Evolutionary conservation across 2,888 invertebrate species (phyloP).

Genomic region (Leucophenga montana): DNA sequence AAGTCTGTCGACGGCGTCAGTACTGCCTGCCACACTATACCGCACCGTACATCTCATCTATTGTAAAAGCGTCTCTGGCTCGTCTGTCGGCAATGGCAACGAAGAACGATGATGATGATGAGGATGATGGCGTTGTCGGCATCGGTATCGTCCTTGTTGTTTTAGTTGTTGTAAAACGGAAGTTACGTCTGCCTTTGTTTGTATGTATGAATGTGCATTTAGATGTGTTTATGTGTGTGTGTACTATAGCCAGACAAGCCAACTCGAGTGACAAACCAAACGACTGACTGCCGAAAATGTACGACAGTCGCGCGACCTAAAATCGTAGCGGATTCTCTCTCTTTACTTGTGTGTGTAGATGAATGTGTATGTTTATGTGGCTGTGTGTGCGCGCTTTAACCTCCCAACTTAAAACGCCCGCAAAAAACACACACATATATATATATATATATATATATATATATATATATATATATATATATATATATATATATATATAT

Average conservation of each 20-base stretch:
- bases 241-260: constrained; percentile 44
- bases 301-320: constrained; percentile 65
- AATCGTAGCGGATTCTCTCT: constrained; percentile 40
- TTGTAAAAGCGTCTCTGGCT: too few relatives aligned
- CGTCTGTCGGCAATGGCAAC: constrained; percentile 10
- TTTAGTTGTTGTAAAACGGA: not conserved
- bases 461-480: constrained; percentile 6
- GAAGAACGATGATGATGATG: constrained; percentile 39
- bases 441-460: not conserved
- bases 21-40: not conserved
- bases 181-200: constrained; percentile 10
- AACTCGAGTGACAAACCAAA: constrained; percentile 21
- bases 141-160: constrained; percentile 37
- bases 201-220: constrained; percentile 21
- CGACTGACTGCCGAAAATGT: constrained; percentile 52
- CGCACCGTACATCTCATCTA: too few relatives aligned
- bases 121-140: constrained; percentile 29
- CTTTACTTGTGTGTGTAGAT: constrained; percentile 21
- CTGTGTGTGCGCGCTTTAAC: not conserved
- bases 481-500: not conserved
- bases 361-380: not conserved
- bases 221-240: constrained; percentile 39
- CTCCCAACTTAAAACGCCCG: not conserved
- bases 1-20: constrained; percentile 23
- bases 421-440: not conserved